A percentile compares a stretch with the other conserved stretches of the same genome.
Evolutionary conservation across 2,797 vertebrate species (phyloP).

Genomic region (Botia almorhae): DNA sequence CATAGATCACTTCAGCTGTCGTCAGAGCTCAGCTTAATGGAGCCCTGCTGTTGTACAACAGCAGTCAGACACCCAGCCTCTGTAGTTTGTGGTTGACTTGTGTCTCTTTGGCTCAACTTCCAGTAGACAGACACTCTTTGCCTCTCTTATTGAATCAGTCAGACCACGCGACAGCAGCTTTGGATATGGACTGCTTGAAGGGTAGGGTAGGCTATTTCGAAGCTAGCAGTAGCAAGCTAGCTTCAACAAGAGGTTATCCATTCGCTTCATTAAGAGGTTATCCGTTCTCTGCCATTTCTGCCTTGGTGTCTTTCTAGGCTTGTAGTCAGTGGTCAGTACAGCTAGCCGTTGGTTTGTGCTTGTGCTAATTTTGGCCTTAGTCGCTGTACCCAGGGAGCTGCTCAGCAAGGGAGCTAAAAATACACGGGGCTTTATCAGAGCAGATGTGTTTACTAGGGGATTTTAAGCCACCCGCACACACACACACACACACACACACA

Average conservation of each 20-base stretch:
- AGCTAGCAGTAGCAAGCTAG: no score
- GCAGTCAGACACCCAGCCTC: not conserved
- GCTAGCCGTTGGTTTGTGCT: constrained; percentile 25
- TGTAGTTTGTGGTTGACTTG: constrained; percentile 32
- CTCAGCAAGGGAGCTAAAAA: constrained; percentile 52
- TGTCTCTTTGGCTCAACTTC: constrained; percentile 38
- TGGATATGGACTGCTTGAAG: not conserved
- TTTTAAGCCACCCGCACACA: constrained; percentile 27
- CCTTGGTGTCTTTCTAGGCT: not conserved
- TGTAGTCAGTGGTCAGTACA: not conserved
- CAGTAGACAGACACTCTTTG: constrained; percentile 30
- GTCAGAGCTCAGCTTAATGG: constrained; percentile 20
- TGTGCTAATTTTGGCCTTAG: constrained; percentile 52
- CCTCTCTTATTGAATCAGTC: constrained; percentile 26
- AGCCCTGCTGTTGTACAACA: constrained; percentile 10
- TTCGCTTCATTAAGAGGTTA: no score
- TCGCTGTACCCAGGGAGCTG: constrained; percentile 28
- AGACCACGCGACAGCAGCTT: not conserved
- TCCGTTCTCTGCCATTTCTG: not conserved
- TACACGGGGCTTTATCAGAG: constrained; percentile 55
- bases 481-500: not conserved
- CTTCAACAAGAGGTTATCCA: no score
- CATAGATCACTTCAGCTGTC: constrained; percentile 39
- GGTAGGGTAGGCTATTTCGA: no score
- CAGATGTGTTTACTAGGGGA: constrained; percentile 62